Percentiles rank a stretch among this genome's conserved stretches.
Evolutionary conservation across 2,113 vertebrate genomes (phyloP).

Genomic region (Neofelis nebulosa): DNA sequence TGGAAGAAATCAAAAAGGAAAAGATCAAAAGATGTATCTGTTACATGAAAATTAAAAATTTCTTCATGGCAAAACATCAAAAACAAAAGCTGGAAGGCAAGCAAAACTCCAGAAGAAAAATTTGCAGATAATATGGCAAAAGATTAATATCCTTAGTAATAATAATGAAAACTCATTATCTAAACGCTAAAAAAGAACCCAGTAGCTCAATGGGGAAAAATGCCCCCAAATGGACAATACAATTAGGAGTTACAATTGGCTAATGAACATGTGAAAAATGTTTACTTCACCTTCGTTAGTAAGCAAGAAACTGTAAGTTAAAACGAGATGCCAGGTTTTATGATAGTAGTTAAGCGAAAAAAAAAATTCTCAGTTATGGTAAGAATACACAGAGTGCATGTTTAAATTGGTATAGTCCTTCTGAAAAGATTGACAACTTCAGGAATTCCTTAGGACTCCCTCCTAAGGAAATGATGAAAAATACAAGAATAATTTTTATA

Average conservation of each 20-base stretch:
- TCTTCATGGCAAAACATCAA: background rate
- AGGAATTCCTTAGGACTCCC: background rate
- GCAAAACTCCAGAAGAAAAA: slow-evolving; percentile 20
- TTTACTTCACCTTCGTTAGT: background rate
- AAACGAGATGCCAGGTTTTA: background rate
- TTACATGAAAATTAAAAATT: background rate
- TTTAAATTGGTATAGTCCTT: slow-evolving; percentile 10
- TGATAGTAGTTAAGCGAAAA: background rate
- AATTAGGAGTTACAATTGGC: background rate
- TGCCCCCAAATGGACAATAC: background rate
- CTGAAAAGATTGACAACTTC: background rate
- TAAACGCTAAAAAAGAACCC: background rate
- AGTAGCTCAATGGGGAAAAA: background rate
- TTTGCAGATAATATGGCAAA: background rate
- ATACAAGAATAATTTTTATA: background rate
- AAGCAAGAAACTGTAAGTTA: background rate
- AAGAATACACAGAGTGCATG: background rate
- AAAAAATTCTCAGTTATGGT: background rate
- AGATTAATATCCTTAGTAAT: background rate
- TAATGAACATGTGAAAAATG: slow-evolving; percentile 16
- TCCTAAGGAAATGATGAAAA: slow-evolving; percentile 1
- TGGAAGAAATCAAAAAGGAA: slow-evolving; percentile 6
- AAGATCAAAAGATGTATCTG: background rate
- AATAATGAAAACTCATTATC: background rate
- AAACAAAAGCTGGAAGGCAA: background rate